phyloP scores from a whole-genome alignment of 2,888 invertebrate species.

The Anorthoa munda region DNA sequence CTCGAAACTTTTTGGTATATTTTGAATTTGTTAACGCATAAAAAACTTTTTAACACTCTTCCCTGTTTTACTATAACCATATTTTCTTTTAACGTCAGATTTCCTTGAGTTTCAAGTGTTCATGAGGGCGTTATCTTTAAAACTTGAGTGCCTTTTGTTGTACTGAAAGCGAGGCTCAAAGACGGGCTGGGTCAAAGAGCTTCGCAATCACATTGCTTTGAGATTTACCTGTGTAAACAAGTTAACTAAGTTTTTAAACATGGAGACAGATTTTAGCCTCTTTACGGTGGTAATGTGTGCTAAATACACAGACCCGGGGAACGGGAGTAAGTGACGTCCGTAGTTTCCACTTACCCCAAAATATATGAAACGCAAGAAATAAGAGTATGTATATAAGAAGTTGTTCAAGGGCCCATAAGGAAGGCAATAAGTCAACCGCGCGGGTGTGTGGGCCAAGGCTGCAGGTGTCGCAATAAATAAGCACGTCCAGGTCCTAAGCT shows the following conservation, averaged over 20 bases:
- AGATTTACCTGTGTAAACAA: constrained; percentile 17
- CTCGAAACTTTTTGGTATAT: background rate
- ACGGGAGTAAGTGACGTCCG: background rate
- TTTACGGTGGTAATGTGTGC: background rate
- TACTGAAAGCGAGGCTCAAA: constrained; percentile 34
- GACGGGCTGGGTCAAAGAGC: constrained; percentile 27
- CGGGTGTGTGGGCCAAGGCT: constrained; percentile 3
- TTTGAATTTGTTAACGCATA: background rate
- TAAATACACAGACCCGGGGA: background rate
- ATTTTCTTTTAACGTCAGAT: background rate
- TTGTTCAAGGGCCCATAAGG: constrained; percentile 17
- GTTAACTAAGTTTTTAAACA: constrained; percentile 17
- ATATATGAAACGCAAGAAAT: background rate
- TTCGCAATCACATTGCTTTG: constrained; percentile 27
- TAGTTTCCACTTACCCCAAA: background rate
- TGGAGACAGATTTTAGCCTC: background rate
- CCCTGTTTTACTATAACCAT: background rate
- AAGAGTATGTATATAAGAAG: constrained; percentile 2
- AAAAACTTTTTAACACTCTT: background rate
- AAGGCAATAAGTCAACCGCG: constrained; percentile 40
- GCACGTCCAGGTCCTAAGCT: constrained; percentile 48
- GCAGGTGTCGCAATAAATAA: constrained; percentile 30
- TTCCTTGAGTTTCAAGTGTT: constrained; percentile 10
- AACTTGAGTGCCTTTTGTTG: constrained; percentile 41
- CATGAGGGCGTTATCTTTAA: constrained; percentile 43